Evolutionary conservation across 2,888 invertebrate species (phyloP).

Genomic region (Tetropium fuscum): DNA sequence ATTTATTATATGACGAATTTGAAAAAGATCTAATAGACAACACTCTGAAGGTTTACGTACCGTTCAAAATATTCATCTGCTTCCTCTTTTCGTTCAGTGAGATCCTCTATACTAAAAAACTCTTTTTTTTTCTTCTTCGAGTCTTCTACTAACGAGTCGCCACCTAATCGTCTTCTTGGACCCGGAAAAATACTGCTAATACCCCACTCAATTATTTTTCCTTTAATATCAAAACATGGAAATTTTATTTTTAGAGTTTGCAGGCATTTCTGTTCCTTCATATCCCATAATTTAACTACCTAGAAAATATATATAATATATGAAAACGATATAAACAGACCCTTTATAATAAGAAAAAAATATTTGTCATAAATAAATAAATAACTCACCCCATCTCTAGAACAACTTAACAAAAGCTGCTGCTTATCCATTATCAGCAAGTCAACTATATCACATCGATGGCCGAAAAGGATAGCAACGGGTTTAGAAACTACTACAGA

Average conservation of each 20-base stretch:
- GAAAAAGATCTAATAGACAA: too few species aligned
- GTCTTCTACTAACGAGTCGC: slow-evolving; percentile 3
- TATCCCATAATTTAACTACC: slow-evolving; percentile 72
- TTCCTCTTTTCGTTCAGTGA: neutral
- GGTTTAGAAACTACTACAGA: slow-evolving; percentile 64
- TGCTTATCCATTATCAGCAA: slow-evolving; percentile 68
- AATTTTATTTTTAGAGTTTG: slow-evolving; percentile 71
- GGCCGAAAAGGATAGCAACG: slow-evolving; percentile 59
- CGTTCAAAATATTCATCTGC: neutral
- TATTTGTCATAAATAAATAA: slow-evolving; percentile 6
- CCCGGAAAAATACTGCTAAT: slow-evolving; percentile 70
- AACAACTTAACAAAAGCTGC: slow-evolving; percentile 68
- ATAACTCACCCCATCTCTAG: slow-evolving; percentile 68
- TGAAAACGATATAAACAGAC: slow-evolving; percentile 1
- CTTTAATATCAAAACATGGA: slow-evolving; percentile 70
- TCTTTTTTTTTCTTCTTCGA: slow-evolving; percentile 21
- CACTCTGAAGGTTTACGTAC: too few species aligned
- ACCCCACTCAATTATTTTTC: slow-evolving; percentile 72
- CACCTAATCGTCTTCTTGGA: slow-evolving; percentile 57
- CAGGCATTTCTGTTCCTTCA: slow-evolving; percentile 70
- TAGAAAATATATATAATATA: slow-evolving; percentile 51
- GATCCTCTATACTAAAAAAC: slow-evolving; percentile 9
- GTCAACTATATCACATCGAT: slow-evolving; percentile 67
- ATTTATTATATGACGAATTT: too few species aligned
- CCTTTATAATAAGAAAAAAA: too few species aligned